These are phyloP conservation scores for Epiblema foenella DNA, from an alignment of 2,888 invertebrate species.

Conservation along the genomic window DNA sequence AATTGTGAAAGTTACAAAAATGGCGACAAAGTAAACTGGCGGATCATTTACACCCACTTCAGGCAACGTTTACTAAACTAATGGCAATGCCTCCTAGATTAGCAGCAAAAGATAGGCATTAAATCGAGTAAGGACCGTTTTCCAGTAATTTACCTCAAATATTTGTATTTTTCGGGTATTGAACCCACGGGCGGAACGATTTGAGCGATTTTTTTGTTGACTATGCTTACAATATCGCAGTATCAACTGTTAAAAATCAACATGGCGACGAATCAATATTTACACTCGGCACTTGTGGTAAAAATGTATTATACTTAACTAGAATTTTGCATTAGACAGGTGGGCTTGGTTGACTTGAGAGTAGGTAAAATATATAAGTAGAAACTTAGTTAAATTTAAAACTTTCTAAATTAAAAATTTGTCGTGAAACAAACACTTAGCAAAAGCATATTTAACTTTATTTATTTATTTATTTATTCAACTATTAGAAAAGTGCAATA, in stretches of 20 bases:
- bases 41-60: constrained; percentile 15
- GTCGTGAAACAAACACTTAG: no score
- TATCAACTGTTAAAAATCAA: constrained; percentile 80
- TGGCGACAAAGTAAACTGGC: neutral
- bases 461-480: no score
- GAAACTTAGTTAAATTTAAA: neutral
- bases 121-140: constrained; percentile 43
- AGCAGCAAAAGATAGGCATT: constrained; percentile 12
- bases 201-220: constrained; percentile 58
- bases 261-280: constrained; percentile 67
- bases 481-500: no score
- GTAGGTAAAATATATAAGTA: neutral
- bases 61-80: constrained; percentile 17
- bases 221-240: constrained; percentile 58
- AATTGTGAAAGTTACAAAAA: neutral
- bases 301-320: constrained; percentile 62
- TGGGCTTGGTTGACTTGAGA: constrained; percentile 57
- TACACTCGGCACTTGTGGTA: constrained; percentile 75
- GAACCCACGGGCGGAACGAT: constrained; percentile 59
- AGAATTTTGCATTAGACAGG: constrained; percentile 69
- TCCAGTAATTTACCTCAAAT: constrained; percentile 62
- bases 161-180: constrained; percentile 68
- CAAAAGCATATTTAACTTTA: no score
- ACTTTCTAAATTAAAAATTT: no score
- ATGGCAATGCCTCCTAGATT: constrained; percentile 27